A percentile compares a stretch with the other conserved stretches of the same genome.
These are phyloP conservation scores for Typhlomys cinereus DNA, from an alignment of 2,113 vertebrate genomes.

Conservation along the genomic window DNA sequence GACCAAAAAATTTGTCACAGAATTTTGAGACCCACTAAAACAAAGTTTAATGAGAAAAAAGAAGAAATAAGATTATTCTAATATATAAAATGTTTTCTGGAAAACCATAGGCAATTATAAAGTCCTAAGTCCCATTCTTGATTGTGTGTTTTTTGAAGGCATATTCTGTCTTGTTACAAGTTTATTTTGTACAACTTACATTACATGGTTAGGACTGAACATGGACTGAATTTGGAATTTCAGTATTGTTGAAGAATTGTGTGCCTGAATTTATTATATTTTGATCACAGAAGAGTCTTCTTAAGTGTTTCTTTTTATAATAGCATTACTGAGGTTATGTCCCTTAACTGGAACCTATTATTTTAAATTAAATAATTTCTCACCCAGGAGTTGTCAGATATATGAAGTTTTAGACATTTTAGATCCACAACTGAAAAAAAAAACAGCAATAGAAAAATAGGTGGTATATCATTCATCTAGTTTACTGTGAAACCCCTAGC, in stretches of 20 bases:
- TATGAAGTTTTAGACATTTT: not conserved
- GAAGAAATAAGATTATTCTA: not conserved
- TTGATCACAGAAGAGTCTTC: not conserved
- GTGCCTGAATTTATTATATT: not conserved
- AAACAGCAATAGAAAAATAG: not conserved
- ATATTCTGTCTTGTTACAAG: not conserved
- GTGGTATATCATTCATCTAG: not conserved
- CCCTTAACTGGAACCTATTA: not conserved
- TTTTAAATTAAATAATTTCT: constrained; percentile 12
- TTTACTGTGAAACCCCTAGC: not conserved
- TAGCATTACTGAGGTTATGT: not conserved
- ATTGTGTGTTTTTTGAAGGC: not conserved
- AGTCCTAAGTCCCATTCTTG: not conserved
- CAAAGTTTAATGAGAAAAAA: too few relatives aligned
- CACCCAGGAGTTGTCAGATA: not conserved
- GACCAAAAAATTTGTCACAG: too few relatives aligned
- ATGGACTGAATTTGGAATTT: not conserved
- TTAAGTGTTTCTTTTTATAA: not conserved
- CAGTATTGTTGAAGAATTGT: not conserved
- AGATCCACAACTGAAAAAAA: not conserved
- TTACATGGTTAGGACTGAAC: not conserved
- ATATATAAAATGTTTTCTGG: not conserved
- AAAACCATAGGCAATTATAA: not conserved
- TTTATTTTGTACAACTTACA: not conserved
- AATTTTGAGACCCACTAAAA: too few relatives aligned